Conservation (phyloP, 1,140 invertebrate species). For the Trachymyrmex cornetzi region DNA sequence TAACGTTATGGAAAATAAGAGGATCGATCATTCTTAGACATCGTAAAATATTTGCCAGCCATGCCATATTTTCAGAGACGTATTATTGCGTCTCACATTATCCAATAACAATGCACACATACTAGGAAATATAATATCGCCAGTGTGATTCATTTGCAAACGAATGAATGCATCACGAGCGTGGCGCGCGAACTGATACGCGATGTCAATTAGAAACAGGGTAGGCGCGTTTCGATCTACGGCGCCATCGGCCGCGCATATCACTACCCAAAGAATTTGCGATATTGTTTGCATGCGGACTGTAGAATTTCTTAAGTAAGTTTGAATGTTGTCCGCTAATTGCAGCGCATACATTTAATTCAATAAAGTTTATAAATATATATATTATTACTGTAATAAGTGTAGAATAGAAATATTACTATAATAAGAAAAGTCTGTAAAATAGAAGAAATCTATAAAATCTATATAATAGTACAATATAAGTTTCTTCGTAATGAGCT, state of each 20-base stretch:
- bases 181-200: conserved; percentile 8
- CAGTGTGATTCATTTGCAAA: conserved; percentile 48
- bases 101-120: conserved; percentile 10
- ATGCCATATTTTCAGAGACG: background rate
- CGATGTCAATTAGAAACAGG: conserved; percentile 46
- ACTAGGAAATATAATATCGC: conserved; percentile 46
- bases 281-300: background rate
- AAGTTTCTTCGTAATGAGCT: background rate
- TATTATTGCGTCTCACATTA: conserved; percentile 39
- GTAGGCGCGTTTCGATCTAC: conserved; percentile 4
- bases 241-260: background rate
- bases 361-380: too few species aligned
- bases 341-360: background rate
- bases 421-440: too few species aligned
- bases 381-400: too few species aligned
- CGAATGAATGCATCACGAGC: conserved; percentile 17
- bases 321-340: background rate
- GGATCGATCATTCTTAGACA: conserved; percentile 11
- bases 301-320: background rate
- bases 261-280: background rate
- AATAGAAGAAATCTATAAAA: too few species aligned
- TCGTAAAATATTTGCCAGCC: background rate
- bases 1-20: conserved; percentile 1
- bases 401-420: background rate
- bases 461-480: background rate